Conservation (phyloP, 2,888 invertebrate genomes). For the Drosophila helvetica region DNA sequence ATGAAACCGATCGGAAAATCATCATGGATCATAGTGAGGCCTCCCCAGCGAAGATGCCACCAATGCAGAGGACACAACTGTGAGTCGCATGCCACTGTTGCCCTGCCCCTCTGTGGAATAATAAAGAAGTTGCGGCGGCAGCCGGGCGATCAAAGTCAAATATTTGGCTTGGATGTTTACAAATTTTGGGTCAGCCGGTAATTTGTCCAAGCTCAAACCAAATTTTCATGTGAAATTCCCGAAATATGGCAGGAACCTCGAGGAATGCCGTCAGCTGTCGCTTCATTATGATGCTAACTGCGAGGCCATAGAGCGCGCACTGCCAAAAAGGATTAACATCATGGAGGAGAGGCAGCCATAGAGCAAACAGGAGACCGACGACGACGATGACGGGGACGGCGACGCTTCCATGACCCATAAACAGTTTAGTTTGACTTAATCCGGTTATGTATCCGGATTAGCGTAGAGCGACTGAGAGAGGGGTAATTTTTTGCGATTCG, state of each 20-base stretch:
- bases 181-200: constrained; percentile 57
- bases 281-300: constrained; percentile 69
- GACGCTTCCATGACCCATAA: constrained; percentile 59
- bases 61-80: too few species aligned
- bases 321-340: constrained; percentile 60
- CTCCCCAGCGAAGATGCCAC: neutral
- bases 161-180: constrained; percentile 55
- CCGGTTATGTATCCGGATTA: constrained; percentile 68
- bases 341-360: constrained; percentile 23
- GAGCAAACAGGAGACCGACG: neutral
- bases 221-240: constrained; percentile 55
- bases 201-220: constrained; percentile 41
- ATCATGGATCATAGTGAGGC: too few species aligned
- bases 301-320: constrained; percentile 13
- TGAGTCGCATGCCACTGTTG: constrained; percentile 9
- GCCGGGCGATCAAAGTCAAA: constrained; percentile 58
- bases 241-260: constrained; percentile 36
- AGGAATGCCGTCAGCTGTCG: constrained; percentile 64
- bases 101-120: constrained; percentile 22
- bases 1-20: too few species aligned
- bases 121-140: constrained; percentile 40
- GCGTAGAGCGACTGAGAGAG: constrained; percentile 20
- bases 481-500: constrained; percentile 16
- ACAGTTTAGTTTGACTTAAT: constrained; percentile 62
- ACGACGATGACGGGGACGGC: neutral